Evolutionary conservation across 1,140 invertebrate species (phyloP), one percentile per base, ranked within the genome.

Genomic region (Parasteatoda tepidariorum): DNA sequence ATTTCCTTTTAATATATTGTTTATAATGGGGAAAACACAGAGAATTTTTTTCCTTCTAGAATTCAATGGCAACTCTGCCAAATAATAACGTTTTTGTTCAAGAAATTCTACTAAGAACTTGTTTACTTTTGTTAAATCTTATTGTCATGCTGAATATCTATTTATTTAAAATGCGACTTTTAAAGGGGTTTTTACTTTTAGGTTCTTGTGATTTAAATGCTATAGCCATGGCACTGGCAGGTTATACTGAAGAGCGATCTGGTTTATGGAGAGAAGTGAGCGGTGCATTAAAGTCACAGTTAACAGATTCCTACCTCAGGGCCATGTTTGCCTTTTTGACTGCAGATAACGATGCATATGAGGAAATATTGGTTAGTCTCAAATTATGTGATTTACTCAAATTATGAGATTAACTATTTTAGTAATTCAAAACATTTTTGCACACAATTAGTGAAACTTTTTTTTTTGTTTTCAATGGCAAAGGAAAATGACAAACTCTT

Each of bases 321-420:
- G 95, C 95, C 2, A 94, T 97, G 86, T 98, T 98, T 91, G 92
- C 94, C 30, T 98, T 98, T 90, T 91, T 98, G 13, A 95, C 96
- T 0, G 92, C 94, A 59, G 93, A 95, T 34, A 92, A 92, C 86
- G 93, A 92, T 85, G 68, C 83, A 34, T 86, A 85, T 73, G 85
- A 87, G 38, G 92, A 92, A 85, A 93, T 97, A 87, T 89, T 97
- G 90, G 94, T 96, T 90, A 91, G 91, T 89, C 75, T 48, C 26
- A 18, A 64, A 15, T 24, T 0, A 30, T 67, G 22, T 34, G 13
- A 38, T 34, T 71, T 71, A 1, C 38, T 48, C 38, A 13, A 13
- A 4, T 48, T 13, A 48, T 48, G 9, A 48, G 18, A 48, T 48
- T 9, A 48, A 4, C 18, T 48, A 13, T 48, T 13, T 48, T 2